Conservation (phyloP, 1,140 invertebrate species). For the Maniola jurtina region DNA sequence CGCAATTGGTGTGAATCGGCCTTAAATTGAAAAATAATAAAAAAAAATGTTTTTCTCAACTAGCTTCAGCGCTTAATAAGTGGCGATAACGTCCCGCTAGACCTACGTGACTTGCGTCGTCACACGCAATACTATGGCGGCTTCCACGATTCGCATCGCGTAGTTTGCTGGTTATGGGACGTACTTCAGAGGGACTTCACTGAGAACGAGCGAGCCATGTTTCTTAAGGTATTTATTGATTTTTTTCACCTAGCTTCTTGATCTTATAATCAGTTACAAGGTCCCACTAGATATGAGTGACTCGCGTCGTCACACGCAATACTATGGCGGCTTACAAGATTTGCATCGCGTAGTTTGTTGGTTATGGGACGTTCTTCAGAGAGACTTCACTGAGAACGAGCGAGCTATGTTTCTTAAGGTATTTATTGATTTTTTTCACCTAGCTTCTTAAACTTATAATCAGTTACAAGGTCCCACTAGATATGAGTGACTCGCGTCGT, state of each 20-base stretch:
- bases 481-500: constrained; percentile 92
- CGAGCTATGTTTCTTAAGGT: constrained; percentile 94
- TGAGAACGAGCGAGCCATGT: constrained; percentile 93
- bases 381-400: constrained; percentile 96
- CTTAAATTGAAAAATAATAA: no score
- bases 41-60: neutral
- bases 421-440: constrained; percentile 8
- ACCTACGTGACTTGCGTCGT: constrained; percentile 92
- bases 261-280: constrained; percentile 94
- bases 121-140: constrained; percentile 99
- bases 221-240: constrained; percentile 88
- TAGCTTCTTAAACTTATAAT: constrained; percentile 86
- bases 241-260: constrained; percentile 81
- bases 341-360: constrained; percentile 98
- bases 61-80: constrained; percentile 93
- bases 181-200: constrained; percentile 97
- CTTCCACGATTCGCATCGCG: constrained; percentile 98
- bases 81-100: constrained; percentile 94
- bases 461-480: constrained; percentile 93
- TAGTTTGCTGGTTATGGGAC: constrained; percentile 99
- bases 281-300: constrained; percentile 94
- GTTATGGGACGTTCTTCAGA: constrained; percentile 99
- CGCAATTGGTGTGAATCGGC: no score
- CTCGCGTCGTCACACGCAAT: constrained; percentile 95
- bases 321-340: constrained; percentile 99